Percentiles rank a stretch among this genome's conserved stretches.
These are phyloP conservation scores for Leucoma salicis DNA, from an alignment of 2,888 invertebrate genomes.

Conservation along the genomic window DNA sequence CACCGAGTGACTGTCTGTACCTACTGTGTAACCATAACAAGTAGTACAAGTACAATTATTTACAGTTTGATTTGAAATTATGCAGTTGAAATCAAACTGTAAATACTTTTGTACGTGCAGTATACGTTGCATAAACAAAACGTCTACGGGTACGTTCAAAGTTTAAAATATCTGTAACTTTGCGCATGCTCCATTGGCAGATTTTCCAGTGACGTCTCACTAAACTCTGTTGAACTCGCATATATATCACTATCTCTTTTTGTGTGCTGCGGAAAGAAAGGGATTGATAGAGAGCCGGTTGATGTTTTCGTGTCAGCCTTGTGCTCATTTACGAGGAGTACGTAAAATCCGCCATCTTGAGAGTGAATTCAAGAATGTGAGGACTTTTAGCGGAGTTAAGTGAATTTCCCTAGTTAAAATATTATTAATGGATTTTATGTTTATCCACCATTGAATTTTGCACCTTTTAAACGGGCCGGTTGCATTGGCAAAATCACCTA, in stretches of 20 bases:
- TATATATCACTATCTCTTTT: conserved; percentile 70
- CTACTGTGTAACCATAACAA: too few relatives aligned
- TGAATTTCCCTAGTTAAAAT: conserved; percentile 72
- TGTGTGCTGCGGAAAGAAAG: conserved; percentile 60
- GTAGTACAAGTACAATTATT: too few relatives aligned
- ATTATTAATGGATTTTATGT: conserved; percentile 71
- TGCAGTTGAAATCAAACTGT: too few relatives aligned
- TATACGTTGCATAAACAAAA: conserved; percentile 37
- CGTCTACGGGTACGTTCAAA: conserved; percentile 57
- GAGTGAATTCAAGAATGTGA: conserved; percentile 84
- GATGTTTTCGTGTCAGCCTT: conserved; percentile 83
- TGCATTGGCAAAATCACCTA: conserved; percentile 51
- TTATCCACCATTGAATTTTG: conserved; percentile 51
- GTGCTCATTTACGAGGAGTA: conserved; percentile 82
- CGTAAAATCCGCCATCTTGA: conserved; percentile 85
- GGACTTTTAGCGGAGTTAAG: conserved; percentile 75
- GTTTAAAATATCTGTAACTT: conserved; percentile 44
- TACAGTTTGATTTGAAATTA: too few relatives aligned
- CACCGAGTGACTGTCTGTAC: too few relatives aligned
- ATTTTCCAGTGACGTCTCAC: conserved; percentile 66
- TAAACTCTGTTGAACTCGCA: conserved; percentile 65
- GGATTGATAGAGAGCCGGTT: conserved; percentile 76
- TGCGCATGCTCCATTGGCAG: conserved; percentile 75
- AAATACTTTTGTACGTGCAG: too few relatives aligned
- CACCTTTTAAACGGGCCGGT: conserved; percentile 48